Base-by-base conservation (phyloP, 2,888 invertebrate genomes). In the Epinotia nisella region DNA sequence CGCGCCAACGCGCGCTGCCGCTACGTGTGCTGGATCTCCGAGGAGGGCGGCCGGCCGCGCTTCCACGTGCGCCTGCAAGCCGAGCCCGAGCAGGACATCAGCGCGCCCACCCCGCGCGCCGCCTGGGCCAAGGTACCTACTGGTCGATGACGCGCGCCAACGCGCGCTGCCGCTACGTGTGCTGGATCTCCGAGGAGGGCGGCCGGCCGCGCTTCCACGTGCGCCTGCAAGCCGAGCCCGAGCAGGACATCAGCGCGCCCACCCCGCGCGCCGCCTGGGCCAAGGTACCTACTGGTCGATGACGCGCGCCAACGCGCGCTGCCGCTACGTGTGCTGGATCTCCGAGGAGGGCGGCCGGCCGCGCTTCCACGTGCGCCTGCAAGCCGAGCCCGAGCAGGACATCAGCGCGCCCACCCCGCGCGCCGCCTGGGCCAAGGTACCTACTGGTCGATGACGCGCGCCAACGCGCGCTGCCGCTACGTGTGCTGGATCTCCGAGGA, bases 251-350 rank as follows among this genome's bases (percentile, higher is more conserved):
- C 53, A 58, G 61, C 49, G 78, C 78, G 69, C 70, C 75, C 71
- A 78, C 78, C 85, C 94, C 97, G 45, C 98, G 98, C 85, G 96
- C 96, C 67, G 98, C 98, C 79, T 96, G 96, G 75, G 98, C 98
- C 78, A 94, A 95, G 1, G 95, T 95, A 97, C 83, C 91, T 99
- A 98, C 93, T 99, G 99, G 99, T 99, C 98, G 83, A 97, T 97
- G 96, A 94, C 96, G 21, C 95, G 95, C 69, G 95, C 97, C 15
- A 98, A 98, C 90, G 97, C 97, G 83, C 96, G 99, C 29, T 98
- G 98, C 85, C 96, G 97, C 76, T 99, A 99, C 90, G 95, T 98
- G 76, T 99, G 99, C 89, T 97, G 97, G 82, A 99, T 99, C 83
- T 96, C 96, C 71, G 99, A 99, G 83, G 95, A 95, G 45, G 96